A percentile compares a stretch with the other conserved stretches of the same genome.
These are phyloP conservation scores for Apteryx owenii DNA, from an alignment of 2,113 vertebrate genomes.

Conservation along the genomic window DNA sequence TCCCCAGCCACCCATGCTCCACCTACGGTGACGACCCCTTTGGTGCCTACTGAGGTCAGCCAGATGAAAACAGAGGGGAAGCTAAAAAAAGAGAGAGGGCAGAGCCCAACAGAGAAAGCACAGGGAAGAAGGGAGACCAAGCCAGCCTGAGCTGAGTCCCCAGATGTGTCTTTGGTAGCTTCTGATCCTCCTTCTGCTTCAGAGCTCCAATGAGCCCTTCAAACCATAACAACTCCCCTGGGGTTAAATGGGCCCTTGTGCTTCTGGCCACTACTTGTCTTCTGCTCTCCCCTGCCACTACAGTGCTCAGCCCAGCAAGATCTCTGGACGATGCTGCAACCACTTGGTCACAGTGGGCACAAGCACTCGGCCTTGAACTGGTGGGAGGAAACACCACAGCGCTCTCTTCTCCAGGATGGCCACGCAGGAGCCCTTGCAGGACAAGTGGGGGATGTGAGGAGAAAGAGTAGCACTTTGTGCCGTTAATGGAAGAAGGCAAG, in stretches of 20 bases:
- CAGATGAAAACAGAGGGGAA: not conserved
- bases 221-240: not conserved
- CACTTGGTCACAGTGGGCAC: not conserved
- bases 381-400: not conserved
- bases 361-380: not conserved
- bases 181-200: not conserved
- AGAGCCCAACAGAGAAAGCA: not conserved
- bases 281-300: not conserved
- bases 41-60: no score
- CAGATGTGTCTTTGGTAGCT: not conserved
- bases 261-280: not conserved
- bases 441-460: fast-evolving
- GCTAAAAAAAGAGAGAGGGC: not conserved
- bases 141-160: not conserved
- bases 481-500: not conserved
- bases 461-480: not conserved
- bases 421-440: not conserved
- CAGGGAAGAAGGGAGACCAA: not conserved
- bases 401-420: not conserved
- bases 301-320: not conserved
- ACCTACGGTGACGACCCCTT: not conserved
- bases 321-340: not conserved
- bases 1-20: not conserved
- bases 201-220: not conserved
- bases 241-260: not conserved